phyloP scores from a whole-genome alignment of 2,888 invertebrate genomes.

The Furcula furcula region DNA sequence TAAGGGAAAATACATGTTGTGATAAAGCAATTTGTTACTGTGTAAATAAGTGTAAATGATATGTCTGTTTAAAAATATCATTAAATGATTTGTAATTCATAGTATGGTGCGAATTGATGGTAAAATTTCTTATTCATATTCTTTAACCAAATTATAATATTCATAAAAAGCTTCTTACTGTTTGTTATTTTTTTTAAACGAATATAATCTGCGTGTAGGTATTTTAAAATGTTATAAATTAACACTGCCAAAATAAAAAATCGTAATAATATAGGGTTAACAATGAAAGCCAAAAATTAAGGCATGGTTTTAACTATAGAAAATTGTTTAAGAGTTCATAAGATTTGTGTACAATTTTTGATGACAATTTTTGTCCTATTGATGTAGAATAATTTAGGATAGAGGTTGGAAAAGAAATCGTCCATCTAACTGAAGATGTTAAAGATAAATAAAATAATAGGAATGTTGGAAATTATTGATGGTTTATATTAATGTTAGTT shows the following conservation, averaged over 20 bases:
- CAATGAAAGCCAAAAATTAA: constrained; percentile 49
- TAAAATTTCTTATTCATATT: constrained; percentile 20
- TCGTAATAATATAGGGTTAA: constrained; percentile 49
- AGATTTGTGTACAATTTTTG: constrained; percentile 73
- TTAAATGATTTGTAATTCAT: constrained; percentile 45
- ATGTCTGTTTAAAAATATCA: constrained; percentile 49
- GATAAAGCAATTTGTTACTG: constrained; percentile 69
- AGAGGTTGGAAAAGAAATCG: constrained; percentile 46
- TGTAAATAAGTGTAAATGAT: constrained; percentile 59
- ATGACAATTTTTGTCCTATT: constrained; percentile 71
- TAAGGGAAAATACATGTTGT: constrained; percentile 69
- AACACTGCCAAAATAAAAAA: constrained; percentile 75
- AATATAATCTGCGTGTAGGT: constrained; percentile 26
- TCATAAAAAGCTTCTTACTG: constrained; percentile 13
- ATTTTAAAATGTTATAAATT: constrained; percentile 52
- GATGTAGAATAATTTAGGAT: constrained; percentile 40
- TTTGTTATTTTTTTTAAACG: constrained; percentile 14
- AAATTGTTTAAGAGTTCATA: constrained; percentile 45
- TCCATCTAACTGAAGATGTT: constrained; percentile 49
- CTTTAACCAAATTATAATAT: constrained; percentile 20
- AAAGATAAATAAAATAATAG: constrained; percentile 36
- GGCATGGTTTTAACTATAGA: constrained; percentile 48
- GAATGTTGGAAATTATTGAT: constrained; percentile 30
- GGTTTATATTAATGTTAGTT: constrained; percentile 42
- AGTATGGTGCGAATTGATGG: constrained; percentile 28